A percentile compares a stretch with the other conserved stretches of the same genome.
These are phyloP conservation scores for Sebastes itinus DNA, from an alignment of 2,797 vertebrate species.

Conservation along the genomic window DNA sequence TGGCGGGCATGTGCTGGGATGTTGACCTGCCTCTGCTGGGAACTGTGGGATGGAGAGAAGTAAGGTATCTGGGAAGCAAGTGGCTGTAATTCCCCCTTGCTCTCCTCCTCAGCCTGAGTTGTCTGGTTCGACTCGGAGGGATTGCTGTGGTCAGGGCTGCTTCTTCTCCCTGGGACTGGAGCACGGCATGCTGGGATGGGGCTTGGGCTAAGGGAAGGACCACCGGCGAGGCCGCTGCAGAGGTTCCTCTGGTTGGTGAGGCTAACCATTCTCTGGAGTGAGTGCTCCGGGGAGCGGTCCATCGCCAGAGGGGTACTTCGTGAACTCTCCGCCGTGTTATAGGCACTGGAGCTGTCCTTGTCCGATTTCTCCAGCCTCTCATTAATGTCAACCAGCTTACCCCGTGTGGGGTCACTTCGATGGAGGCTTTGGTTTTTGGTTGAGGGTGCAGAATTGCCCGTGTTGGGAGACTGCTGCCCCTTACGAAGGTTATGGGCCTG, in stretches of 20 bases:
- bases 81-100: slow-evolving; percentile 72
- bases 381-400: slow-evolving; percentile 87
- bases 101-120: slow-evolving; percentile 77
- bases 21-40: slow-evolving; percentile 86
- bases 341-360: slow-evolving; percentile 97
- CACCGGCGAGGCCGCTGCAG: slow-evolving; percentile 77
- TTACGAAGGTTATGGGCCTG: slow-evolving; percentile 91
- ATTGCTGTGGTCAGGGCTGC: slow-evolving; percentile 80
- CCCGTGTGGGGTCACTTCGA: slow-evolving; percentile 75
- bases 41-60: slow-evolving; percentile 91
- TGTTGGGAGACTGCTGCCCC: slow-evolving; percentile 81
- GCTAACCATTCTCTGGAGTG: slow-evolving; percentile 90
- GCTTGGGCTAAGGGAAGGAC: slow-evolving; percentile 61
- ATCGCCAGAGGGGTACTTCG: slow-evolving; percentile 91
- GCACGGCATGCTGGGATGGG: slow-evolving; percentile 70
- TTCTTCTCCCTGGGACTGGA: slow-evolving; percentile 75
- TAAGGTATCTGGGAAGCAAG: slow-evolving; percentile 85
- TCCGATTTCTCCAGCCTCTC: slow-evolving; percentile 94
- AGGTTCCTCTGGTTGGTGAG: slow-evolving; percentile 94
- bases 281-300: slow-evolving; percentile 92
- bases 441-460: slow-evolving; percentile 54
- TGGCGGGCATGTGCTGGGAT: slow-evolving; percentile 93
- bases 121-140: slow-evolving; percentile 77
- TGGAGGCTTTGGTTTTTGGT: slow-evolving; percentile 83
- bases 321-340: slow-evolving; percentile 96